Conservation (phyloP, 2,113 vertebrate species). For the Pluvianellus socialis region DNA sequence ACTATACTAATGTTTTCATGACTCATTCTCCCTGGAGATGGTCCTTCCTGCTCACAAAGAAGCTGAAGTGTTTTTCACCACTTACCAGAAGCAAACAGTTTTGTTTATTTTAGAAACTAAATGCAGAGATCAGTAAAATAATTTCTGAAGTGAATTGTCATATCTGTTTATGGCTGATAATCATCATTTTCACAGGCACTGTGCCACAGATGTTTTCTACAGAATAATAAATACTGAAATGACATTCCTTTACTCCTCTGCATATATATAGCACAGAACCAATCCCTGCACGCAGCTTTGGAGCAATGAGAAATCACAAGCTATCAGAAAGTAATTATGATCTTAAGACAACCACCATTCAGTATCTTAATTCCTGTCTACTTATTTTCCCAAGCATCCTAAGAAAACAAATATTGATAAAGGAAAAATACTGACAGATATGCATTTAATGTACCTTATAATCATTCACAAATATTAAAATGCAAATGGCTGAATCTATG, state of each 20-base stretch:
- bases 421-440: not conserved
- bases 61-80: not conserved
- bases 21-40: slow-evolving; percentile 3
- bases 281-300: not conserved
- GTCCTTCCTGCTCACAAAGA: not conserved
- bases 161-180: slow-evolving; percentile 30
- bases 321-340: not conserved
- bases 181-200: slow-evolving; percentile 30
- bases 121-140: slow-evolving; percentile 56
- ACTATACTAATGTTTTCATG: not conserved
- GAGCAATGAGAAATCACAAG: not conserved
- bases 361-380: not conserved
- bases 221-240: not conserved
- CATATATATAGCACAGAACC: not conserved
- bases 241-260: not conserved
- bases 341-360: not conserved
- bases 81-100: slow-evolving; percentile 40
- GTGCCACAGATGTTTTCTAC: slow-evolving; percentile 9
- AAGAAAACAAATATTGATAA: not conserved
- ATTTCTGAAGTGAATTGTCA: slow-evolving; percentile 9
- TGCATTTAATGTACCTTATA: not conserved
- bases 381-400: not conserved
- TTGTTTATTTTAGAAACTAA: slow-evolving; percentile 46
- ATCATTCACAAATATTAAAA: slow-evolving; percentile 20
- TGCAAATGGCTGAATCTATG: not conserved